Conservation (phyloP, 1,140 invertebrate genomes). For the Anoplophora glabripennis region DNA sequence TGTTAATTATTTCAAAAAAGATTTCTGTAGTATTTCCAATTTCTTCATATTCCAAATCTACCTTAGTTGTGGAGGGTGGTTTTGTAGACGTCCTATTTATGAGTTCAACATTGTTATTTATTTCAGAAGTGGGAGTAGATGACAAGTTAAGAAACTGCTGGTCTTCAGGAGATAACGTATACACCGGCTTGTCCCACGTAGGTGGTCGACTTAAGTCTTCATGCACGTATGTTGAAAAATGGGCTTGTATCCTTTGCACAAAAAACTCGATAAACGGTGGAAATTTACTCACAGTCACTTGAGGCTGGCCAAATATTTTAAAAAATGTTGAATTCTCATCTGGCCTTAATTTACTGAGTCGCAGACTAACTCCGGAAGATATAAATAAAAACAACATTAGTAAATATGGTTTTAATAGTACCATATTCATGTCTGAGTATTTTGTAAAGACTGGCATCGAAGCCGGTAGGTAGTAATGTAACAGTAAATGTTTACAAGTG, state of each 20-base stretch:
- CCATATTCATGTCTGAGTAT: too few relatives aligned
- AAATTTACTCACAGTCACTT: constrained; percentile 52
- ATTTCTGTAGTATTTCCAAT: not conserved
- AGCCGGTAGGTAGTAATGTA: too few relatives aligned
- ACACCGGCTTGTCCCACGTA: constrained; percentile 42
- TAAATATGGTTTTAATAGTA: too few relatives aligned
- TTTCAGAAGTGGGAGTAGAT: not conserved
- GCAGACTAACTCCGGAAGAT: too few relatives aligned
- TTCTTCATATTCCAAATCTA: not conserved
- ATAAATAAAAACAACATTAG: too few relatives aligned
- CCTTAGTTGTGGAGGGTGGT: not conserved
- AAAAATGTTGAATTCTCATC: too few relatives aligned
- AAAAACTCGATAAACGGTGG: constrained; percentile 61
- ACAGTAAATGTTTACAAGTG: too few relatives aligned
- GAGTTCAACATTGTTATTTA: not conserved
- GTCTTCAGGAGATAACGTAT: constrained; percentile 38
- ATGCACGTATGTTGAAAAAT: constrained; percentile 57
- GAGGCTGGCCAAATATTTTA: too few relatives aligned
- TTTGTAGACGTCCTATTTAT: not conserved
- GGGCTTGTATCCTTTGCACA: constrained; percentile 59
- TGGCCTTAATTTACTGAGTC: too few relatives aligned
- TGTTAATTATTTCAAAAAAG: constrained; percentile 11
- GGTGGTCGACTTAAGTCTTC: constrained; percentile 51
- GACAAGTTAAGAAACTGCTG: constrained; percentile 18
- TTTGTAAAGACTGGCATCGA: too few relatives aligned